Evolutionary conservation across 2,113 vertebrate genomes (phyloP), one percentile per base, ranked within the genome.

Genomic region (Rhabdomys dilectus): DNA sequence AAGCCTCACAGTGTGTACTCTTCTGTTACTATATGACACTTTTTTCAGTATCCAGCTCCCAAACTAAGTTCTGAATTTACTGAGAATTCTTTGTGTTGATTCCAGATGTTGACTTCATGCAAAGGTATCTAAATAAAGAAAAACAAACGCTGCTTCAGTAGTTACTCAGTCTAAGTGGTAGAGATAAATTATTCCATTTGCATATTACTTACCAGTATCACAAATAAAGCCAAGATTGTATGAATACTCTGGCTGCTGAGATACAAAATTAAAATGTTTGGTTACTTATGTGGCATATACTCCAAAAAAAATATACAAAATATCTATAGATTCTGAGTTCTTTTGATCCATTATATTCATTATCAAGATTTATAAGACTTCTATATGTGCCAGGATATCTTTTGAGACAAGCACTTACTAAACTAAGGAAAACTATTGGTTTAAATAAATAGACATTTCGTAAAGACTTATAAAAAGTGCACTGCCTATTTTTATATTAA

Each of bases 381-480:
- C 7, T 31, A 15, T 26, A 48, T 68, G 15, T 77, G 34, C 1
- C 45, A 93, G 66, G 81, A 91, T 22, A 68, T 36, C 88, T 95
- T 97, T 95, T 84, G 24, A 95, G 81, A 84, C 7, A 64, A 70
- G 5, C 82, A 76, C 21, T 9, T 90, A 17, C 93, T 95, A 91
- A 90, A 62, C n/a, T 39, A 80, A 91, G 22, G 24, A 96, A 70
- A 68, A 0, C n/a, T 76, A 88, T 64, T 96, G 39, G 2, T 66
- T 89, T 66, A 86, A 93, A 81, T 93, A 89, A 78, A 31, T 93
- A 56, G 36, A 96, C 82, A 36, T 3, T 2, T 48, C 87, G 53
- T 39, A 34, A 93, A 93, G 22, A 77, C 29, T 22, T n/a, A 24
- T 7, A n/a, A 21, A 4, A 24, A 10, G 6, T 58, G 5, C 24